Evolutionary conservation across 2,888 invertebrate genomes (phyloP), one percentile per base, ranked within the genome.

Genomic region (Troides aeacus): DNA sequence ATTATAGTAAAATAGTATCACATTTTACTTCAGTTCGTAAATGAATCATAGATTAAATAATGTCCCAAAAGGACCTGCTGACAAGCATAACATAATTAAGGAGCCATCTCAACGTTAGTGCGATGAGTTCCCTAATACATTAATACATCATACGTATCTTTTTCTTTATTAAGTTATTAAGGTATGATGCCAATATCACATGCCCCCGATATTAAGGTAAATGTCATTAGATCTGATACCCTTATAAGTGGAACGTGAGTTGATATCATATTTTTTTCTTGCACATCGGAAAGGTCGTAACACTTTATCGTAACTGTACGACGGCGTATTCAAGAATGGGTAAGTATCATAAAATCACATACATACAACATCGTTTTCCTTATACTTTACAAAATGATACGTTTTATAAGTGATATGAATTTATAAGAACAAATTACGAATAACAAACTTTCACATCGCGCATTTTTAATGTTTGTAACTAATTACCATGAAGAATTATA

Each of bases 261-360:
- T 66, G 70, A 70, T 74, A 78, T 74, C 85, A 83, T 83, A 82
- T 79, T 85, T 86, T 87, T 76, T 81, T 74, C 39, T 39, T 78
- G 78, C 78, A 79, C 74, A 71, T 75, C 72, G 76, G 78, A 77
- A 74, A 64, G 82, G 79, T 79, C 85, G 83, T 89, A 84, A 85
- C 82, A 81, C 80, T 88, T 89, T 86, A 87, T 85, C 82, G 86
- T 87, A 88, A 89, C 86, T 88, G 85, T 85, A 86, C 81, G 83
- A 82, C 75, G 80, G 82, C 81, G 82, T 88, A 88, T 85, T 84
- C 80, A 80, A 79, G 82, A 84, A 88, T 82, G 81, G 81, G 86
- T 81, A 83, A 80, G 84, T 79, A 82, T 84, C 88, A 81, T 89
- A 88, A 87, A 87, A 88, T 87, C 85, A 87, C 86, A 87, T 87